Conservation (phyloP, 2,797 vertebrate genomes). For the Acomys russatus region DNA sequence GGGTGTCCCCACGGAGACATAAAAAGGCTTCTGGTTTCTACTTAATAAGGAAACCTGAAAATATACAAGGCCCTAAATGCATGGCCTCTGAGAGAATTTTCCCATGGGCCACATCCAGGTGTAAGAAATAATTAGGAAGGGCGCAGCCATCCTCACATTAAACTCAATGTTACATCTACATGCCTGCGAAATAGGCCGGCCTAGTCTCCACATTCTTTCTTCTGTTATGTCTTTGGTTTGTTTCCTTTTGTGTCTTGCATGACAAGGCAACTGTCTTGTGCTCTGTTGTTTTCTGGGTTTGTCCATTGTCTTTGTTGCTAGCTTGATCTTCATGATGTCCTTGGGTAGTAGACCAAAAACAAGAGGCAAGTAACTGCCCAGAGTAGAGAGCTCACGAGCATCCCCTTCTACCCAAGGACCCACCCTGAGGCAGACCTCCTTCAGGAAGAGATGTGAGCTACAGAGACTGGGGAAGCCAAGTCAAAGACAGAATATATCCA, state of each 20-base stretch:
- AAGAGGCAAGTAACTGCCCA: constrained; percentile 1
- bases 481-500: constrained; percentile 33
- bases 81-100: constrained; percentile 78
- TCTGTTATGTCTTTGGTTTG: not conserved
- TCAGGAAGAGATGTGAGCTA: constrained; percentile 32
- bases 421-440: constrained; percentile 24
- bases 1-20: constrained; percentile 76
- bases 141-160: constrained; percentile 62
- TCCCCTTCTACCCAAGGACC: not conserved
- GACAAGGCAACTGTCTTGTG: not conserved
- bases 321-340: constrained; percentile 44
- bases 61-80: constrained; percentile 83
- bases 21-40: constrained; percentile 84
- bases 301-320: not conserved
- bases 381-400: not conserved
- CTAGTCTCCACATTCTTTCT: constrained; percentile 4
- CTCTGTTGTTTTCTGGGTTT: constrained; percentile 18
- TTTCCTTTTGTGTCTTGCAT: constrained; percentile 21
- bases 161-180: constrained; percentile 60
- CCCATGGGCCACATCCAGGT: constrained; percentile 81
- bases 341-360: not conserved
- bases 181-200: constrained; percentile 16
- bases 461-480: not conserved
- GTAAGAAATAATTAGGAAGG: constrained; percentile 82
- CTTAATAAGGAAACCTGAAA: constrained; percentile 85